Evolutionary conservation across 2,113 vertebrate species (phyloP).

Genomic region (Chascanopsetta lugubris): DNA sequence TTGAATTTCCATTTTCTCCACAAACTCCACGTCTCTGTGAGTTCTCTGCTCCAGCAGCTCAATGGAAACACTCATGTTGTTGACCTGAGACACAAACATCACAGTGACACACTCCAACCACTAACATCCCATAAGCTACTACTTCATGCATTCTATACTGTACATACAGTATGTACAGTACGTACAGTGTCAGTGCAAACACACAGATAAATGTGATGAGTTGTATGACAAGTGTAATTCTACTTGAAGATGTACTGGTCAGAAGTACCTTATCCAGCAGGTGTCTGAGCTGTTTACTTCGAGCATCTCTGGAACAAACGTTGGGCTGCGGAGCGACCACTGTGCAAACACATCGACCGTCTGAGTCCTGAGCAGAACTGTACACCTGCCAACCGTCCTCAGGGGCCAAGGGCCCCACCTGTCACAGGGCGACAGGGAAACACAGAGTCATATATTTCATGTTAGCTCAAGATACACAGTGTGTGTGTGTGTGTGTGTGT

Average conservation of each 20-base stretch:
- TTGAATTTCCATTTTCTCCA: slow-evolving; percentile 96
- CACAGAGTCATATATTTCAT: no score
- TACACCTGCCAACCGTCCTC: slow-evolving; percentile 98
- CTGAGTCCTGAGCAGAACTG: slow-evolving; percentile 96
- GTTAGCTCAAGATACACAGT: no score
- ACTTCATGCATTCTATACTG: no score
- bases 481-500: no score
- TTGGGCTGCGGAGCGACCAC: slow-evolving; percentile 96
- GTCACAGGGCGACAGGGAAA: neutral
- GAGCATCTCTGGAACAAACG: slow-evolving; percentile 94
- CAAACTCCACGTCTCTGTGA: slow-evolving; percentile 93
- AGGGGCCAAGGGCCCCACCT: slow-evolving; percentile 92
- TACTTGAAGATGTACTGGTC: no score
- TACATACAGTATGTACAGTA: no score
- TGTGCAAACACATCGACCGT: slow-evolving; percentile 96
- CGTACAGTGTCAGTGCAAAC: no score
- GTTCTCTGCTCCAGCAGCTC: slow-evolving; percentile 94
- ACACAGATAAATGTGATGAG: neutral
- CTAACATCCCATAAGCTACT: no score
- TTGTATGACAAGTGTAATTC: neutral
- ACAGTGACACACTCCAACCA: neutral
- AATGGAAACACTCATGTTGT: slow-evolving; percentile 98
- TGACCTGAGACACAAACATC: slow-evolving; percentile 82
- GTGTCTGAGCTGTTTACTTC: slow-evolving; percentile 93
- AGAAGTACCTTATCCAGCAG: slow-evolving; percentile 90